Conservation (phyloP, 2,113 vertebrate genomes). For the Chaetodon auriga region DNA sequence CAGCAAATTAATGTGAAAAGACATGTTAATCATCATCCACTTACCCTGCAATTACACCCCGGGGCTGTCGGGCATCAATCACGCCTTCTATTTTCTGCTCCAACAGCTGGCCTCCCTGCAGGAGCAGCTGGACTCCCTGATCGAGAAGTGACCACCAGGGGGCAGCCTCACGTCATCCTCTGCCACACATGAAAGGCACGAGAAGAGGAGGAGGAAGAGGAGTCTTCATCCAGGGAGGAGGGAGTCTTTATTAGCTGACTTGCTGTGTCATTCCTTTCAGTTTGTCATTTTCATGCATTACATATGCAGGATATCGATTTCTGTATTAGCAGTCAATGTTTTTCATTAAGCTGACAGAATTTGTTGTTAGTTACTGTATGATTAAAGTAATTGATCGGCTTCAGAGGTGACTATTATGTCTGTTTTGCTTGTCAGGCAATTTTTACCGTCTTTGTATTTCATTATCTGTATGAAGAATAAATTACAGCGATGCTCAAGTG, state of each 20-base stretch:
- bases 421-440: constrained; percentile 2
- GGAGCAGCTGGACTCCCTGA: constrained; percentile 95
- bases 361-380: not conserved
- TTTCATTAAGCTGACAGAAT: constrained; percentile 30
- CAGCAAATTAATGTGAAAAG: constrained; percentile 59
- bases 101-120: constrained; percentile 93
- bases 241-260: constrained; percentile 36
- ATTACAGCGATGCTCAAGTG: not conserved
- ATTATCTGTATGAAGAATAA: not conserved
- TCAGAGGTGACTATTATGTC: not conserved
- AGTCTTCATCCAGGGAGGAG: constrained; percentile 32
- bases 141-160: constrained; percentile 91
- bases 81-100: constrained; percentile 62
- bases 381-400: constrained; percentile 28
- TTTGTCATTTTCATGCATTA: constrained; percentile 27
- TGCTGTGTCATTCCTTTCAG: constrained; percentile 63
- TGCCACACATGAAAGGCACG: not conserved
- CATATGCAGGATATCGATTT: not conserved
- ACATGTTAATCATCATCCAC: constrained; percentile 76
- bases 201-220: constrained; percentile 20
- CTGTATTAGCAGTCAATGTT: constrained; percentile 18
- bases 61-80: constrained; percentile 69
- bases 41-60: constrained; percentile 75
- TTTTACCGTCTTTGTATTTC: constrained; percentile 7
- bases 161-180: constrained; percentile 67